Base-by-base conservation (phyloP, 2,113 vertebrate genomes). In the Anoplopoma fimbria region DNA sequence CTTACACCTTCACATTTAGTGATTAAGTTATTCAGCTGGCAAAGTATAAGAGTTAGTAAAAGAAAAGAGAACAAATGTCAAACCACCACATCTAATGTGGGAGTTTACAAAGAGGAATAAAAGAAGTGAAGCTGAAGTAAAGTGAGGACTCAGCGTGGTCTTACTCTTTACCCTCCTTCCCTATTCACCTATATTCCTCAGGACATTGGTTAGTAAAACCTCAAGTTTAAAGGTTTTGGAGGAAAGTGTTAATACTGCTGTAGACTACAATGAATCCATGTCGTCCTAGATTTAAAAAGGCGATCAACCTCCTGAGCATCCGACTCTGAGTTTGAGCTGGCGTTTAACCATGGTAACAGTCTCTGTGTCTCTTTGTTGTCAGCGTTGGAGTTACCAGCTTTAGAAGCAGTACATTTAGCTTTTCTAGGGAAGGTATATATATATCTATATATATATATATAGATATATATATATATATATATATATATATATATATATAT, bases 371-470 rank as follows among this genome's bases (percentile, higher is more conserved):
- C n/a, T n/a, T n/a, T 77, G 27, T 31, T 15, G n/a, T 53, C 63
- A 29, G 14, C 31, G 17, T 21, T 82, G 86, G 45, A 63, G 65
- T 36, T 76, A 67, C 2, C 0, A 64, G 64, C 65, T 27, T 77
- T 61, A 75, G 64, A 75, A 75, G 69, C 33, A 40, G 57, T 60
- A 33, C 9, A 79, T 82, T 70, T 61, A 75, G 71, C 80, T 63
- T 73, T 83, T 79, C 65, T 27, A 34, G 65, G 51, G 40, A 47
- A 29, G 38, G 64, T 19, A 1, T 61, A 57, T 63, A 4, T 81
- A 69, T 49, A 29, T 7, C 27, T 61, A 57, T 63, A 4, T 81
- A 69, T 49, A 29, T 7, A 21, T 19, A 1, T 61, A 57, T 63
- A 4, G 77, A 69, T 49, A 29, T 7, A 21, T 19, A 1, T 61